A percentile compares a stretch with the other conserved stretches of the same genome.
phyloP scores from a whole-genome alignment of 64 coral and sea anemone genomes.

The Montipora efflorescens region DNA sequence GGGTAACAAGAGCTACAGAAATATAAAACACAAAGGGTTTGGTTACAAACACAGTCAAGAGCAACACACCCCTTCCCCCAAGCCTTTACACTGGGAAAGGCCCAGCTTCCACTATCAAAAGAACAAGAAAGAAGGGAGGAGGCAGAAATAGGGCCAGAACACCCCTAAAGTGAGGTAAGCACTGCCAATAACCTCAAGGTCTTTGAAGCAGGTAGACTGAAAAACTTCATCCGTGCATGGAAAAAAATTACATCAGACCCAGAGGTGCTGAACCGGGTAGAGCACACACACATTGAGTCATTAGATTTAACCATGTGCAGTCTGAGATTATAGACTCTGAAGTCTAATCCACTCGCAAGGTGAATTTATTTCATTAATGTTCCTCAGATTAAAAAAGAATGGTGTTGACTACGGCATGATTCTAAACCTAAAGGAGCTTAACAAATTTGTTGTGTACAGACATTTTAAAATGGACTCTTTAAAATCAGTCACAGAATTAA shows the following conservation, averaged over 20 bases:
- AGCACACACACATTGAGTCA: background rate
- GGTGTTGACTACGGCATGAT: conserved; percentile 59
- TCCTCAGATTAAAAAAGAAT: conserved; percentile 57
- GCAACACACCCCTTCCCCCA: too few relatives aligned
- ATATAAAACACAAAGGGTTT: too few relatives aligned
- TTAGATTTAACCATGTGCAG: conserved; percentile 12
- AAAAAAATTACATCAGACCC: conserved; percentile 29
- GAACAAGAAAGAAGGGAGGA: background rate
- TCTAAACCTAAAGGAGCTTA: conserved; percentile 38
- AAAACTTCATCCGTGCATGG: conserved; percentile 31
- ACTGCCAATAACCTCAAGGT: background rate
- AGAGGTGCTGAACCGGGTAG: conserved; percentile 9
- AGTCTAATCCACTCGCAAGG: conserved; percentile 21
- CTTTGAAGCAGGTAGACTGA: conserved; percentile 18
- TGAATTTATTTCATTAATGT: conserved; percentile 58
- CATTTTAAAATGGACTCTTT: conserved; percentile 69
- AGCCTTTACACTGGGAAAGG: too few relatives aligned
- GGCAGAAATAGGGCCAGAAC: conserved; percentile 11
- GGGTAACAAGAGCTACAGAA: too few relatives aligned
- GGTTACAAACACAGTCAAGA: too few relatives aligned
- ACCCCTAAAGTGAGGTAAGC: conserved; percentile 28
- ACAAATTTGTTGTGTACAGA: conserved; percentile 47
- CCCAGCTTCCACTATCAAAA: background rate
- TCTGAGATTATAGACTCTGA: conserved; percentile 39
- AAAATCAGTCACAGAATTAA: conserved; percentile 10